Base-by-base conservation (phyloP, 2,888 invertebrate genomes). In the Drosophila subsilvestris region DNA sequence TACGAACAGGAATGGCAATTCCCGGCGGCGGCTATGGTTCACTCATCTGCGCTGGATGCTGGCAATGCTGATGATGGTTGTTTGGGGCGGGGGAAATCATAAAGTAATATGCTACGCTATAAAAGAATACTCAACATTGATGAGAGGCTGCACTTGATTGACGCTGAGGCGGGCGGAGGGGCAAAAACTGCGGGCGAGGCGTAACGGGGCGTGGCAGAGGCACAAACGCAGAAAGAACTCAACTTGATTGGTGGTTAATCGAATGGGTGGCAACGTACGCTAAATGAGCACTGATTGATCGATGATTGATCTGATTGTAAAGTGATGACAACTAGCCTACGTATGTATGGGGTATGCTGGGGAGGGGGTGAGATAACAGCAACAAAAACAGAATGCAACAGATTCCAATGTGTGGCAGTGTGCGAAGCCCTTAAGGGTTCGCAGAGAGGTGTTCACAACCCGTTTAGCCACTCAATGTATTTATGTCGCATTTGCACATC, bases 281-380 rank as follows among this genome's bases (percentile, higher is more conserved):
- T 84, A 69, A 80, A 76, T 82, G 70, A 77, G 73, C 59, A 61
- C 76, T 86, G 85, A 88, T 83, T 82, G 80, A 87, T 87, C 51
- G 63, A 60, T 69, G 73, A 29, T n/a, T n/a, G 63, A 54, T 37
- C 42, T 70, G 70, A 69, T 69, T 69, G 78, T 37, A 6, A 66
- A 67, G 66, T 70, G 69, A 68, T 71, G 81, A 56, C 42, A 51
- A 59, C 76, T 62, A 65, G 58, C 43, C 44, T 43, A 50, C 53
- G 27, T 47, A 37, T 37, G 37, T n/a, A n/a, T n/a, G 14, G 44
- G 42, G 54, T 22, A 29, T 63, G 59, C 12, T 17, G 3, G 32
- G 12, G 4, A 32, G 37, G 49, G 18, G 18, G 32, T 65, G 27
- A 72, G 50, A 43, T 12, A 37, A 55, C 6, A 37, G n/a, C 14